Percentiles rank a stretch among this genome's conserved stretches.
Evolutionary conservation across 2,113 vertebrate species (phyloP).

Genomic region (Seriola aureovittata): DNA sequence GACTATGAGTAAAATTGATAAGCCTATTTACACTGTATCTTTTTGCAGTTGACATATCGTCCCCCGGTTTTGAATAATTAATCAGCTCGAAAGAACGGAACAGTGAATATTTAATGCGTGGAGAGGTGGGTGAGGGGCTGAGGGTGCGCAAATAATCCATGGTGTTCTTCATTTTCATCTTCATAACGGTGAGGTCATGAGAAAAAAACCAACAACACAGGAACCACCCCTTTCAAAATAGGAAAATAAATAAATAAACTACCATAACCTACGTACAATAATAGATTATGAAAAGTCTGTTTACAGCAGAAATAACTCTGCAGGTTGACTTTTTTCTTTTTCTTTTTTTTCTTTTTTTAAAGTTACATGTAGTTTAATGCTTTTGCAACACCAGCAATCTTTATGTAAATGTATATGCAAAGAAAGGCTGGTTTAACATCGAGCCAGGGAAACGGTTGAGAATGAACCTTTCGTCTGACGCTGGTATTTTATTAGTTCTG

Average conservation of each 20-base stretch:
- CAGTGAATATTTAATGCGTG: constrained; percentile 85
- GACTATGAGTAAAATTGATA: constrained; percentile 86
- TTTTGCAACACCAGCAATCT: background rate
- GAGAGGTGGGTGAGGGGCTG: constrained; percentile 16
- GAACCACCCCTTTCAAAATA: background rate
- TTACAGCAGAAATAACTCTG: background rate
- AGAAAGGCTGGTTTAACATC: no score
- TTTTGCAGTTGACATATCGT: constrained; percentile 85
- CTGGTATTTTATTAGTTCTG: no score
- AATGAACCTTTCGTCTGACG: no score
- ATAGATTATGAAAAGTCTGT: background rate
- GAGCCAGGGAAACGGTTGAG: background rate
- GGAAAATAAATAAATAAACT: no score
- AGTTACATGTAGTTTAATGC: no score
- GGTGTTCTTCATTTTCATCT: constrained; percentile 76
- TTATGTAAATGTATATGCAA: background rate
- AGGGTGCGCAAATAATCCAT: constrained; percentile 13
- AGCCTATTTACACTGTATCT: constrained; percentile 85
- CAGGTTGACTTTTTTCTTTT: background rate
- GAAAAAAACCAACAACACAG: background rate
- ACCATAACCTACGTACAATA: no score
- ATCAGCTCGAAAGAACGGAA: constrained; percentile 78
- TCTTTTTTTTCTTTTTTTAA: no score
- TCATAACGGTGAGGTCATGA: constrained; percentile 80
- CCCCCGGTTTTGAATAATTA: constrained; percentile 84